phyloP scores from a whole-genome alignment of 2,113 vertebrate genomes.

The Rhipidura dahli region DNA sequence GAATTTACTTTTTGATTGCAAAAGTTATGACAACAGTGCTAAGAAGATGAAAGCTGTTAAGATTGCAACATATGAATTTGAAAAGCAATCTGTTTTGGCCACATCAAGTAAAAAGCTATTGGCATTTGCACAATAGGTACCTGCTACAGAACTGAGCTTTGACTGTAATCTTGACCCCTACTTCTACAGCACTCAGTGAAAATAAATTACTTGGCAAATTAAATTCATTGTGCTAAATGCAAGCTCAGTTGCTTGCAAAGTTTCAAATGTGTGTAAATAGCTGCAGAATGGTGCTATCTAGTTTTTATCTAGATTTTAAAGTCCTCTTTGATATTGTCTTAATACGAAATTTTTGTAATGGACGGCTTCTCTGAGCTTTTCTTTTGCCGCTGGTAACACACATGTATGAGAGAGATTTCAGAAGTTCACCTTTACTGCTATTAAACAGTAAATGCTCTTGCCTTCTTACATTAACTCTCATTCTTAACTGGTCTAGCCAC shows the following conservation, averaged over 20 bases:
- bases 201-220: slow-evolving; percentile 29
- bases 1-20: slow-evolving; percentile 33
- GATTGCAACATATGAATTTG: neutral
- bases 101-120: slow-evolving; percentile 39
- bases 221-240: slow-evolving; percentile 1
- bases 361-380: neutral
- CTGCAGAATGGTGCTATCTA: neutral
- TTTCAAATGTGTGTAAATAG: neutral
- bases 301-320: neutral
- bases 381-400: neutral
- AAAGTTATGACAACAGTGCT: neutral
- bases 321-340: neutral
- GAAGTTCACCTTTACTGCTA: neutral
- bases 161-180: slow-evolving; percentile 27
- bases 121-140: slow-evolving; percentile 28
- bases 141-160: slow-evolving; percentile 8
- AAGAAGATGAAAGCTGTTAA: slow-evolving; percentile 29
- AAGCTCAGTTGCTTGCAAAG: neutral
- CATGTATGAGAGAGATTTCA: neutral
- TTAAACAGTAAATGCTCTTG: neutral
- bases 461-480: neutral
- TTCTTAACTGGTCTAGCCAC: neutral
- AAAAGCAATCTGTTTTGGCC: slow-evolving; percentile 10
- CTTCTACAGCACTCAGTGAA: slow-evolving; percentile 14
- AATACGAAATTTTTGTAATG: neutral